These are phyloP conservation scores for Panthera uncia DNA, from an alignment of 2,113 vertebrate genomes.

Conservation along the genomic window DNA sequence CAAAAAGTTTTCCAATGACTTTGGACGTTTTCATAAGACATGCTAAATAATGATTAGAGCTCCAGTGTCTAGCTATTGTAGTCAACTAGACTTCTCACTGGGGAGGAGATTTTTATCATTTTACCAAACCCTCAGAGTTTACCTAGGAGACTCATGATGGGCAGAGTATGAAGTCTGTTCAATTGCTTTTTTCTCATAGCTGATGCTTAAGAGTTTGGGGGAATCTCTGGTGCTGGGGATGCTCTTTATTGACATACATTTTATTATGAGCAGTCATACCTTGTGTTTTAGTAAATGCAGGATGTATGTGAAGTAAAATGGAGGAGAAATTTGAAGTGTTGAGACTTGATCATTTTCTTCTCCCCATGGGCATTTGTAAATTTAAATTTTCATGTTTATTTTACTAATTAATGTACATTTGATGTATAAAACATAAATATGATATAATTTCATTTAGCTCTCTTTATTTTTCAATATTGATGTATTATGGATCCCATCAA, in stretches of 20 bases:
- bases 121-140: slow-evolving; percentile 44
- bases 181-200: background rate
- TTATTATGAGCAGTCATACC: background rate
- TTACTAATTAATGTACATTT: background rate
- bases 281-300: background rate
- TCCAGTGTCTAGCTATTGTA: slow-evolving; percentile 23
- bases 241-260: background rate
- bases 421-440: background rate
- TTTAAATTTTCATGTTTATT: background rate
- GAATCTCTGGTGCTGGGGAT: background rate
- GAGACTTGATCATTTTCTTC: slow-evolving; percentile 24
- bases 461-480: background rate
- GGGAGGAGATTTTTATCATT: slow-evolving; percentile 29
- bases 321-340: background rate
- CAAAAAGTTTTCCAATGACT: slow-evolving; percentile 45
- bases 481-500: background rate
- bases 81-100: slow-evolving; percentile 9
- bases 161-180: background rate
- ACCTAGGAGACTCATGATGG: background rate
- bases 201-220: background rate
- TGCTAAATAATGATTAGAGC: slow-evolving; percentile 31
- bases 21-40: slow-evolving; percentile 27
- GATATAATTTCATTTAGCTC: background rate
- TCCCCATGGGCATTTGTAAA: background rate
- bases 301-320: background rate